Base-by-base conservation (phyloP, 2,888 invertebrate genomes). In the Hypolimnas misippus region DNA sequence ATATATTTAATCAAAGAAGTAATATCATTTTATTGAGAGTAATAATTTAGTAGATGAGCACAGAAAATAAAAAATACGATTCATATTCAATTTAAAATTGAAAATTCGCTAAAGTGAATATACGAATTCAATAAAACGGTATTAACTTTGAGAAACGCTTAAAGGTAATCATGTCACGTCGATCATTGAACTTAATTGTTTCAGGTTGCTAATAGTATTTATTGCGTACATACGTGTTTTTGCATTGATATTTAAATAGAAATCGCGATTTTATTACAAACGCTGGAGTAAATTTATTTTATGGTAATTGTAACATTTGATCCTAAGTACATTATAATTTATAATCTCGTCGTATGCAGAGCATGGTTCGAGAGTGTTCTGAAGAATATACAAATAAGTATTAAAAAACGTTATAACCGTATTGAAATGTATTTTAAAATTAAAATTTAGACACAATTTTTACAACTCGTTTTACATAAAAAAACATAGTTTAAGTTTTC, bases 141-240 rank as follows among this genome's bases (percentile, higher is more conserved):
- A 64, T 50, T 62, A 64, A 57, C 60, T 53, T 29, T 12, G 16
- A 40, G 44, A 53, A 55, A 56, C 56, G 35, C 56, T 58, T 71
- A 60, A 70, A 67, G 54, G 61, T 46, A 57, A 64, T 71, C 71
- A 75, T 73, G 74, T 73, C 74, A 75, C 69, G 68, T 73, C 78
- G 85, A 75, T 68, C 87, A 69, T 78, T 87, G 87, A 88, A 84
- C 89, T 72, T 67, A 66, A 90, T 90, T 89, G 90, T 89, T 81
- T 73, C 68, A 63, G 64, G 71, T 89, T 89, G 90, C 79, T 78
- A 21, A 3, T 21, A 46, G 21, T 74, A 73, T 74, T 76, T 71
- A 69, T 50, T 58, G 63, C 61, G 59, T 49, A 66, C n/a, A n/a
- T 73, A 65, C 67, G 60, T 72, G 38, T 50, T 46, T 31, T 49